Evolutionary conservation across 2,797 vertebrate genomes (phyloP).

Genomic region (Silurus aristotelis): DNA sequence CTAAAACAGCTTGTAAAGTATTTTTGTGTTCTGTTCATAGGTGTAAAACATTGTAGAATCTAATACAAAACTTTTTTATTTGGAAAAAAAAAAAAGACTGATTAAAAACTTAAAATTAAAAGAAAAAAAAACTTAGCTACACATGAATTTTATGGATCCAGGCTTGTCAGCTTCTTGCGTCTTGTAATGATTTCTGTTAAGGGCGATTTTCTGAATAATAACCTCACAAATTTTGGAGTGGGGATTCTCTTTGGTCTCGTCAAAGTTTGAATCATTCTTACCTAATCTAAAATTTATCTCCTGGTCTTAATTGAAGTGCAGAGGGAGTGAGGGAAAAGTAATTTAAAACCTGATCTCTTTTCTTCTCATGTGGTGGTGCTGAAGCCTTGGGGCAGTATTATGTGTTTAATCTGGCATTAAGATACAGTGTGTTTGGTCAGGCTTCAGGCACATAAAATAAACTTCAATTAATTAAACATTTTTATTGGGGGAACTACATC

Average conservation of each 20-base stretch:
- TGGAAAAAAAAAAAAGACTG: background rate
- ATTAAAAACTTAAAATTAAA: too few species aligned
- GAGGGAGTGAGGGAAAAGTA: constrained; percentile 20
- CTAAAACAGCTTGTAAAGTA: background rate
- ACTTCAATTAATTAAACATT: constrained; percentile 16
- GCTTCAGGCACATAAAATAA: constrained; percentile 4
- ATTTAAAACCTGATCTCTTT: constrained; percentile 43
- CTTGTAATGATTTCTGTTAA: background rate
- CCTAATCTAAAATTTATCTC: constrained; percentile 51
- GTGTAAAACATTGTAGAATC: background rate
- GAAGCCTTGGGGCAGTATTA: constrained; percentile 7
- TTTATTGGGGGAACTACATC: background rate
- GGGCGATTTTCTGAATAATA: constrained; percentile 4
- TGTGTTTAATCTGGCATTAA: constrained; percentile 18
- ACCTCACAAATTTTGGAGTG: constrained; percentile 12
- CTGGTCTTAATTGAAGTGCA: constrained; percentile 45
- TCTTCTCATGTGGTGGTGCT: constrained; percentile 13
- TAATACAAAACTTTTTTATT: background rate
- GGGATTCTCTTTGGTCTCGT: constrained; percentile 27
- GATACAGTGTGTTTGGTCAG: constrained; percentile 14
- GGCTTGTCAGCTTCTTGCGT: background rate
- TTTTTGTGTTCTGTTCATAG: background rate
- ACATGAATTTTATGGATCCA: background rate
- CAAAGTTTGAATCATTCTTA: constrained; percentile 23
- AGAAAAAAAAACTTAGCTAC: background rate